Conservation (phyloP, 2,113 vertebrate species). For the Vidua chalybeata region DNA sequence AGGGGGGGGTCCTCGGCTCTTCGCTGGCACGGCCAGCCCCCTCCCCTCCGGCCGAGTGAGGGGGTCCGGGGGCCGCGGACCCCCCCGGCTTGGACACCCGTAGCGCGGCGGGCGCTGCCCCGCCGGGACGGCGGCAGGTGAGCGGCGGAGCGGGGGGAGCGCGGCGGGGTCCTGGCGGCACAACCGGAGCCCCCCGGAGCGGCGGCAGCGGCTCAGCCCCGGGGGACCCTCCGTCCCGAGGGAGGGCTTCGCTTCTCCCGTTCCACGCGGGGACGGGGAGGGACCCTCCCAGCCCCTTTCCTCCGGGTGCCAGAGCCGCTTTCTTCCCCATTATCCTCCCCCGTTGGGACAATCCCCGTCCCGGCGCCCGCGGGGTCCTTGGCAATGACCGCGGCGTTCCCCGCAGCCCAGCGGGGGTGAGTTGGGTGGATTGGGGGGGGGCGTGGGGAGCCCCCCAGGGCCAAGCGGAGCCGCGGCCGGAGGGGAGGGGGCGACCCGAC, state of each 20-base stretch:
- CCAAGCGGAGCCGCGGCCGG: background rate
- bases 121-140: background rate
- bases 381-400: background rate
- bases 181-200: background rate
- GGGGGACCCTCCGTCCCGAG: background rate
- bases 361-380: background rate
- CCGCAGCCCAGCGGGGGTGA: background rate
- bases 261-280: background rate
- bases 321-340: background rate
- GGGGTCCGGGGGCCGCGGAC: no score
- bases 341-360: background rate
- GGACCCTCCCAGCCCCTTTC: background rate
- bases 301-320: background rate
- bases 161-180: background rate
- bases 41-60: no score
- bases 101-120: background rate
- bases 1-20: no score
- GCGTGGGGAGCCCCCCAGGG: background rate
- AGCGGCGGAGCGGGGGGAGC: background rate
- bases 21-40: no score
- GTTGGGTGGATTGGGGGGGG: background rate
- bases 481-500: background rate
- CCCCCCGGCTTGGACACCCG: no score
- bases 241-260: no score
- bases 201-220: background rate